These are phyloP conservation scores for Thripadectes ignobilis DNA, from an alignment of 2,797 vertebrate species.

Conservation along the genomic window DNA sequence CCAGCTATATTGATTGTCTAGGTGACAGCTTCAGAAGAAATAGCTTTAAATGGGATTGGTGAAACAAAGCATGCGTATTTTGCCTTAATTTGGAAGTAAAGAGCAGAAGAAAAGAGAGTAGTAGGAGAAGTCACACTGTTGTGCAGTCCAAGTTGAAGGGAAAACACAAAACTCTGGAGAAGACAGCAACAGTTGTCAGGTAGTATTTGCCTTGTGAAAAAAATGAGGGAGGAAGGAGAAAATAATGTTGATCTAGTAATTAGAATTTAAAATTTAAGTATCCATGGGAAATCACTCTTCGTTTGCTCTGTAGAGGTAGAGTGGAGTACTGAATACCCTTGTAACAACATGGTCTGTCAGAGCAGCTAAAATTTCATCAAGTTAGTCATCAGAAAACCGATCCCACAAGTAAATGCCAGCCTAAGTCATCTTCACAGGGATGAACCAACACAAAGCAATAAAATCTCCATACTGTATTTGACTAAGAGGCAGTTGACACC, in stretches of 20 bases:
- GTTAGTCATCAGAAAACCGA: neutral
- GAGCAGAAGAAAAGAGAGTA: neutral
- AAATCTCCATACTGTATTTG: neutral
- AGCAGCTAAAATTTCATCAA: neutral
- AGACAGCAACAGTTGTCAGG: neutral
- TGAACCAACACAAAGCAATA: neutral
- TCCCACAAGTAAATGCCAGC: neutral
- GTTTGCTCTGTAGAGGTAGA: neutral
- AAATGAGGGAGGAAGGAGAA: neutral
- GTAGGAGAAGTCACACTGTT: neutral
- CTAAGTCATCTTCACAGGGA: neutral
- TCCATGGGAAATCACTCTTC: neutral
- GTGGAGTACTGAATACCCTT: neutral
- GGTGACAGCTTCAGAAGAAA: neutral
- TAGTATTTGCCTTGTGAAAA: neutral
- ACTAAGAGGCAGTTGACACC: neutral
- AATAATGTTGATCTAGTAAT: neutral
- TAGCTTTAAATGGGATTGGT: neutral
- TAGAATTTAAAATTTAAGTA: neutral
- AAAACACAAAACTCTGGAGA: neutral
- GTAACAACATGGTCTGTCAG: neutral
- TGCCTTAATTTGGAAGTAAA: constrained; percentile 29
- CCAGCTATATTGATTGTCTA: neutral
- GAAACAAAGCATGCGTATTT: neutral
- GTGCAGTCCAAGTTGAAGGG: neutral